A percentile compares a stretch with the other conserved stretches of the same genome.
Conservation (phyloP, 2,888 invertebrate genomes). For the Pollenia amentaria region DNA sequence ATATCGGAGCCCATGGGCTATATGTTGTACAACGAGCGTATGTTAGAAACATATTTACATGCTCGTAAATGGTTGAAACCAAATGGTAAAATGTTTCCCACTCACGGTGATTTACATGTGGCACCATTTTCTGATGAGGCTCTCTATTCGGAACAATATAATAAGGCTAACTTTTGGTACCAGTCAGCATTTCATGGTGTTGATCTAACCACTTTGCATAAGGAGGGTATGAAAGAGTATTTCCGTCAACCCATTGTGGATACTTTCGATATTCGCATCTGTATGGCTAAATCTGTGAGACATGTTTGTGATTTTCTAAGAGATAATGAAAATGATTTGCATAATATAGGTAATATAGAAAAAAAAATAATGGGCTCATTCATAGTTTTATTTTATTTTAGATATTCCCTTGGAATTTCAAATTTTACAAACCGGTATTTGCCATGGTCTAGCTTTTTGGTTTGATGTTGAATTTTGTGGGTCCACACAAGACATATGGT, state of each 20-base stretch:
- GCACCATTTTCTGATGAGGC: slow-evolving; percentile 99
- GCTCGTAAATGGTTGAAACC: slow-evolving; percentile 99
- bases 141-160: slow-evolving; percentile 98
- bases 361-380: too few species aligned
- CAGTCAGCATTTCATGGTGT: slow-evolving; percentile 99
- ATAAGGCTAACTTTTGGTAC: slow-evolving; percentile 99
- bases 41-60: slow-evolving; percentile 99
- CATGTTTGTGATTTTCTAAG: slow-evolving; percentile 97
- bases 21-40: slow-evolving; percentile 99
- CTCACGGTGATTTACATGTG: slow-evolving; percentile 97
- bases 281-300: slow-evolving; percentile 96
- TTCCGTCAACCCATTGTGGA: slow-evolving; percentile 99
- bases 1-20: slow-evolving; percentile 99
- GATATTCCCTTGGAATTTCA: slow-evolving; percentile 98
- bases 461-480: slow-evolving; percentile 99
- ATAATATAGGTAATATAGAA: slow-evolving; percentile 89
- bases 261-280: slow-evolving; percentile 98
- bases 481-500: slow-evolving; percentile 95
- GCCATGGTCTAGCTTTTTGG: slow-evolving; percentile 99
- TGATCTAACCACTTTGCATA: slow-evolving; percentile 95
- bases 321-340: slow-evolving; percentile 96
- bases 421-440: slow-evolving; percentile 95
- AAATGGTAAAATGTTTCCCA: slow-evolving; percentile 98
- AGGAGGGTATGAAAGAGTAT: slow-evolving; percentile 98
- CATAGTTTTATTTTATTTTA: slow-evolving; percentile 75